Evolutionary conservation across 2,888 invertebrate species (phyloP).

Genomic region (Lasius fuliginosus): DNA sequence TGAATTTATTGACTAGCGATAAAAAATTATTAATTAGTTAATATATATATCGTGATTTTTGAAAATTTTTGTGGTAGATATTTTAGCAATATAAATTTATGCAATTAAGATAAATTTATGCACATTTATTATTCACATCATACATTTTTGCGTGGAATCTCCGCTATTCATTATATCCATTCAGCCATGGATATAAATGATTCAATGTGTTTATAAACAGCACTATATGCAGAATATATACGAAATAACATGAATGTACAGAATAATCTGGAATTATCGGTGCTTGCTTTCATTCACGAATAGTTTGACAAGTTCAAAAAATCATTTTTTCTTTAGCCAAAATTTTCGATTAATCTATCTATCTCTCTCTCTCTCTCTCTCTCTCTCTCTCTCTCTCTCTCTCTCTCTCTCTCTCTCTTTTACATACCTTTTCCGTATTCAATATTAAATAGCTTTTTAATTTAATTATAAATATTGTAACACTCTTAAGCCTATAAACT

Average conservation of each 20-base stretch:
- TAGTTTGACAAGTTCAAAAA: not conserved
- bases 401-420: not conserved
- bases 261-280: not conserved
- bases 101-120: conserved; percentile 11
- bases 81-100: not conserved
- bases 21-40: no score
- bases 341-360: not conserved
- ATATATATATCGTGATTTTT: not conserved
- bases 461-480: not conserved
- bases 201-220: conserved; percentile 12
- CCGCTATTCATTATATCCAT: conserved; percentile 4
- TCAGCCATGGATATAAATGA: not conserved
- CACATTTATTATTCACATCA: conserved; percentile 3
- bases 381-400: no score
- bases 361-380: no score
- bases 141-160: not conserved
- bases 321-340: not conserved
- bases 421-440: not conserved
- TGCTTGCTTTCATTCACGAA: not conserved
- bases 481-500: not conserved
- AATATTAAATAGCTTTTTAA: not conserved
- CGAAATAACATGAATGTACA: not conserved
- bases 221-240: not conserved
- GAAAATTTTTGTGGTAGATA: not conserved
- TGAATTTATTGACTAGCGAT: no score